Base-by-base conservation (phyloP, 2,888 invertebrate species). In the Prostheceraeus crozeri region DNA sequence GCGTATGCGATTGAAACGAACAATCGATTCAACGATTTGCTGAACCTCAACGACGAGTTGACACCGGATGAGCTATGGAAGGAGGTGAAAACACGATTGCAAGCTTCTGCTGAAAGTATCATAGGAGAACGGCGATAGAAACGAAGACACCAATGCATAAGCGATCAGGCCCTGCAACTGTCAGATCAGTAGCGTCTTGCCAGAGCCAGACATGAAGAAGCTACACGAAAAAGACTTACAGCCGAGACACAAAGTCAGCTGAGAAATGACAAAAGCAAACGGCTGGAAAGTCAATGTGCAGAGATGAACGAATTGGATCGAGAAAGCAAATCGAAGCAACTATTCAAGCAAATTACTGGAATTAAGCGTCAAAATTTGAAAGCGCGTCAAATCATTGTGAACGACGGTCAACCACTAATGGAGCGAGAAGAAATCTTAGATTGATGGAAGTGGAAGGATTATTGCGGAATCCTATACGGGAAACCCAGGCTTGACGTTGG, bases 1-100 rank as follows among this genome's bases (percentile, higher is more conserved):
- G 40, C 40, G 19, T 40, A 40, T n/a, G 40, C 40, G 19, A 23
- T 40, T 16, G 16, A 40, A 40, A 40, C 40, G 19, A 6, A 40
- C 14, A 40, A 40, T 23, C 14, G 40, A 40, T 40, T 40, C 40
- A 23, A 40, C 14, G n/a, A 16, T 23, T 23, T 40, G n/a, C 23
- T 40, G 4, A 40, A n/a, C n/a, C 19, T 40, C 40, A 16, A 40
- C 14, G 40, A 40, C 19, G 40, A 40, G 19, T 16, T 23, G 6
- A 40, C 40, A 23, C 40, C 40, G 19, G 40, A 40, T 16, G 40
- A 40, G 40, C n/a, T 40, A 16, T 40, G 40, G 40, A n/a, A 40
- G 16, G 19, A 40, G 19, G 19, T 40, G 40, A 40, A 40, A 40
- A 40, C 40, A 40, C 14, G 14, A 16, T 40, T 16, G 40, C 40